Evolutionary conservation across 2,888 invertebrate species (phyloP).

Genomic region (Melieria crassipennis): DNA sequence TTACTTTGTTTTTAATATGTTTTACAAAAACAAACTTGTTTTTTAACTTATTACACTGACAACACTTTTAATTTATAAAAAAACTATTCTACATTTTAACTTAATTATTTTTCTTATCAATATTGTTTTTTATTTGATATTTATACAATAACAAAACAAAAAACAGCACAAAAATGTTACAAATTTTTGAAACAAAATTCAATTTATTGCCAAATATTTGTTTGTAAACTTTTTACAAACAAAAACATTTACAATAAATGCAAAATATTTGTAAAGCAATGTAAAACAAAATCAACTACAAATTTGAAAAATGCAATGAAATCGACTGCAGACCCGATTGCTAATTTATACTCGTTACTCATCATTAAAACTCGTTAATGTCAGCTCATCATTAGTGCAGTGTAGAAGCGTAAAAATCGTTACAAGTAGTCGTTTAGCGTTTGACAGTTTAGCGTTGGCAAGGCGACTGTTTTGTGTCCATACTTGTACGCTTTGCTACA

Average conservation of each 20-base stretch:
- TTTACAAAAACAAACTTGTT: background rate
- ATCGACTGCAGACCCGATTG: conserved; percentile 66
- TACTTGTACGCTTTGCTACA: too few species aligned
- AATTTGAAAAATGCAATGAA: conserved; percentile 40
- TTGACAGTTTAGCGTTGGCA: too few species aligned
- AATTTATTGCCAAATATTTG: too few species aligned
- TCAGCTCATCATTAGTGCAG: too few species aligned
- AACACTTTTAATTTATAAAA: background rate
- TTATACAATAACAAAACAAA: background rate
- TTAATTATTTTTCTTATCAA: background rate
- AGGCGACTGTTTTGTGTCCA: too few species aligned
- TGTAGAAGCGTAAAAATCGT: too few species aligned
- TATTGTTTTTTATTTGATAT: too few species aligned
- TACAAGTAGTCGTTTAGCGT: too few species aligned
- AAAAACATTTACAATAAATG: conserved; percentile 31
- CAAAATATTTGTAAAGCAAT: conserved; percentile 28
- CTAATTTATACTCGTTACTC: conserved; percentile 35
- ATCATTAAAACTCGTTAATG: background rate
- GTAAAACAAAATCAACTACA: conserved; percentile 26
- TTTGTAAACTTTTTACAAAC: conserved; percentile 28
- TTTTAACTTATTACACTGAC: too few species aligned
- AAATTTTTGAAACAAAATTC: background rate
- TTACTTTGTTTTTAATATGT: background rate
- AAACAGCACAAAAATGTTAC: background rate
- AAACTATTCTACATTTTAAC: background rate